phyloP scores from a whole-genome alignment of 92 coral and sea anemone genomes.

The Anthopleura xanthogrammica region DNA sequence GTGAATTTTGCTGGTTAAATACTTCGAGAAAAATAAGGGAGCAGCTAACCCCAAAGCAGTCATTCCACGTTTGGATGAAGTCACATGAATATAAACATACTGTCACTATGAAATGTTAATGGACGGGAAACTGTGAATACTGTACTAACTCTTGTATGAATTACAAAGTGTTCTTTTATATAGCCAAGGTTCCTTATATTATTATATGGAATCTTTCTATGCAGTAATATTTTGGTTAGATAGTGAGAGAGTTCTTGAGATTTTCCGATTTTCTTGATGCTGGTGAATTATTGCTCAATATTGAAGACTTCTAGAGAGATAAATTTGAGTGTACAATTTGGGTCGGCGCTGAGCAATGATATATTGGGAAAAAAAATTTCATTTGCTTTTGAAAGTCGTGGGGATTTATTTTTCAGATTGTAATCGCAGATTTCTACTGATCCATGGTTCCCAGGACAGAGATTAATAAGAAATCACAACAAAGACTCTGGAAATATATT shows the following conservation, averaged over 20 bases:
- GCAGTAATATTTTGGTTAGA: not conserved
- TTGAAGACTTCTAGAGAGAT: not conserved
- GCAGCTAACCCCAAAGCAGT: not conserved
- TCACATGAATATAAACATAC: not conserved
- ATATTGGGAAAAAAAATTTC: not conserved
- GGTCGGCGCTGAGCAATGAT: not conserved
- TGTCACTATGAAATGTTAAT: not conserved
- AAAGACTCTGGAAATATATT: not conserved
- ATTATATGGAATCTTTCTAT: not conserved
- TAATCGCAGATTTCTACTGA: conserved; percentile 11
- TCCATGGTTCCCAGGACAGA: conserved; percentile 10
- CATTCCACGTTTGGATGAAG: not conserved
- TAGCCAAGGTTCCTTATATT: not conserved
- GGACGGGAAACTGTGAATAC: not conserved
- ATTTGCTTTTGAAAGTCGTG: not conserved
- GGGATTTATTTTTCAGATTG: not conserved
- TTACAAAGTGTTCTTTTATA: not conserved
- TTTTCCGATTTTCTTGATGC: not conserved
- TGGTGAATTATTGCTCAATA: not conserved
- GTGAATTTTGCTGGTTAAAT: not conserved
- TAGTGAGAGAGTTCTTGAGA: not conserved
- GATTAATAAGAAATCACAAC: conserved; percentile 5
- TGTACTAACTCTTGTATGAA: not conserved
- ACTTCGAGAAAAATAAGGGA: not conserved
- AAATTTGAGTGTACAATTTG: not conserved